These are phyloP conservation scores for Haliclystus octoradiatus DNA, from an alignment of 30 jellyfish, hydroid and myxozoan species.

Conservation along the genomic window DNA sequence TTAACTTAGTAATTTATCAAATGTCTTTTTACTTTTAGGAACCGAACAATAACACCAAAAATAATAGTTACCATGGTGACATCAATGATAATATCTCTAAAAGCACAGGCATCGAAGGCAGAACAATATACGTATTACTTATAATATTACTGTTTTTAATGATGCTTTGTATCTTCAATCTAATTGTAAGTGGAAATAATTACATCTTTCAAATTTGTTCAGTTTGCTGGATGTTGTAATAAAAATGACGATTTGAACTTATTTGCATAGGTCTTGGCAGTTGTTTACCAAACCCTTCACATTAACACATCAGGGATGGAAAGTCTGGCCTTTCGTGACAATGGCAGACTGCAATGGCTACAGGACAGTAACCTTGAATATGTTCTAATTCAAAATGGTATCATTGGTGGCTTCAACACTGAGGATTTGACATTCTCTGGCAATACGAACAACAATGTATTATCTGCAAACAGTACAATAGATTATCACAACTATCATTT, in stretches of 20 bases:
- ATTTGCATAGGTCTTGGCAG: constrained; percentile 20
- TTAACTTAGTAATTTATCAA: too few relatives aligned
- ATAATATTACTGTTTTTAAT: constrained; percentile 33
- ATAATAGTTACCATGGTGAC: too few relatives aligned
- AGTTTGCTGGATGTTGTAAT: neutral
- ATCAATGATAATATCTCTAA: constrained; percentile 34
- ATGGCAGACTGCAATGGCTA: constrained; percentile 45
- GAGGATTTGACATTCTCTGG: constrained; percentile 32
- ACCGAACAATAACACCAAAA: too few relatives aligned
- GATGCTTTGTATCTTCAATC: constrained; percentile 33
- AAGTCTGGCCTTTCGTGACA: constrained; percentile 38
- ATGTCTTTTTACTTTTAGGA: too few relatives aligned
- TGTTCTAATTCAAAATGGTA: constrained; percentile 34
- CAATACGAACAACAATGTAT: too few relatives aligned
- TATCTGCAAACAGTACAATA: too few relatives aligned
- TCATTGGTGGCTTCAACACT: constrained; percentile 44
- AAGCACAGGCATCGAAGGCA: constrained; percentile 57
- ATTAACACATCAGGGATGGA: constrained; percentile 43
- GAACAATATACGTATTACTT: constrained; percentile 29
- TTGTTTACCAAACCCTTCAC: constrained; percentile 17
- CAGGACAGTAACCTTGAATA: constrained; percentile 31
- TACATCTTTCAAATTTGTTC: neutral
- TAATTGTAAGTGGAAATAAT: constrained; percentile 30
- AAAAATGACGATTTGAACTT: neutral
- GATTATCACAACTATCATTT: too few relatives aligned